phyloP scores from a whole-genome alignment of 2,888 invertebrate species.

The Diloba caeruleocephala region DNA sequence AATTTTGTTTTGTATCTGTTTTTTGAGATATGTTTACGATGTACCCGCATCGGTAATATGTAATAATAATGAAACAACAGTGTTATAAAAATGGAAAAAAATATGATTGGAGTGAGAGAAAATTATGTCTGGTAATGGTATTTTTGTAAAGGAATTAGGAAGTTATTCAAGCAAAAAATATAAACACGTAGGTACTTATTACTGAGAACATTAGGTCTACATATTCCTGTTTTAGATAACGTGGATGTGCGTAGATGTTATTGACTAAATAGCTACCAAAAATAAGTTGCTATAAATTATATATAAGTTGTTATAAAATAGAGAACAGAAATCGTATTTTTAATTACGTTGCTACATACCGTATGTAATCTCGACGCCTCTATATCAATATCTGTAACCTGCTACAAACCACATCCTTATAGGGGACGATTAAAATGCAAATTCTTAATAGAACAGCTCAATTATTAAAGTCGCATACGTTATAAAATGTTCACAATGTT shows the following conservation, averaged over 20 bases:
- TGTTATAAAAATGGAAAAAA: conserved; percentile 5
- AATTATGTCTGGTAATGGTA: conserved; percentile 3
- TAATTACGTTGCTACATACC: no score
- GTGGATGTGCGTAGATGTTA: no score
- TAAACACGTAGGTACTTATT: no score
- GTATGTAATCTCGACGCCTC: not conserved
- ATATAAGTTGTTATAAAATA: no score
- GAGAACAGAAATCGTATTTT: no score
- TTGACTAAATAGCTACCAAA: no score
- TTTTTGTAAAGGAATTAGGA: no score
- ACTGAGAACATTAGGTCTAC: no score
- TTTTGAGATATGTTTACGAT: conserved; percentile 37
- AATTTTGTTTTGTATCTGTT: conserved; percentile 27
- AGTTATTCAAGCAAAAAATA: no score
- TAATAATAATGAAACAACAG: conserved; percentile 6
- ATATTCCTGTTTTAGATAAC: no score
- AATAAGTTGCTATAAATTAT: no score
- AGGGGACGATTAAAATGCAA: conserved; percentile 36
- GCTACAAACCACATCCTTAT: no score
- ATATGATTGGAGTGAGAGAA: not conserved
- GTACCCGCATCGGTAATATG: conserved; percentile 35
- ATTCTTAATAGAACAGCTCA: conserved; percentile 22
- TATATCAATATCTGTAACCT: not conserved
- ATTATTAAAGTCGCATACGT: conserved; percentile 27
- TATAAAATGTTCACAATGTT: conserved; percentile 6